Conservation (phyloP, 2,888 invertebrate genomes). For the Bellardia bayeri region DNA sequence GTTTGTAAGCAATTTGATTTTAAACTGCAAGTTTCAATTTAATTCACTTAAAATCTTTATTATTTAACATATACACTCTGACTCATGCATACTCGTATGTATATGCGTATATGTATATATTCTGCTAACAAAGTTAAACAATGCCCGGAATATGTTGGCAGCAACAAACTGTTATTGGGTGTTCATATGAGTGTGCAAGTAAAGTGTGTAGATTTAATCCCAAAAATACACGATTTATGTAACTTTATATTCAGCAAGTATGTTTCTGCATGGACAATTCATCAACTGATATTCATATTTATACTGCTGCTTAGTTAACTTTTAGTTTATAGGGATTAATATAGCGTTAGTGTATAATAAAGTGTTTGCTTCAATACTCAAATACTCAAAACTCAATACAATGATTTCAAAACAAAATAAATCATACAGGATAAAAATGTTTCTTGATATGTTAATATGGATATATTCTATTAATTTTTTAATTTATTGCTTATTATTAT, state of each 20-base stretch:
- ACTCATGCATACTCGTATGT: neutral
- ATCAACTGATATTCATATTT: neutral
- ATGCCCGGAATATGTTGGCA: constrained; percentile 10
- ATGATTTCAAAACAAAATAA: no score
- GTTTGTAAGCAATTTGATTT: constrained; percentile 59
- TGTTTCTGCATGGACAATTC: neutral
- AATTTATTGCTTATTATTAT: no score
- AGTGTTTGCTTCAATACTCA: no score
- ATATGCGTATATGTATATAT: no score
- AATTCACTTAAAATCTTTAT: constrained; percentile 65
- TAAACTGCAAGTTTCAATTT: constrained; percentile 55
- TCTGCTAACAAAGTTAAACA: neutral
- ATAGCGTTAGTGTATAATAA: no score
- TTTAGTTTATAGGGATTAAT: no score
- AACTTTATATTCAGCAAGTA: neutral
- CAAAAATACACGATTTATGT: constrained; percentile 6
- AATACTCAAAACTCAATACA: no score
- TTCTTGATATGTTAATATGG: no score
- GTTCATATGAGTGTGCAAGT: neutral
- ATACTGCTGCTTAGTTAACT: neutral
- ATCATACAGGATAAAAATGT: no score
- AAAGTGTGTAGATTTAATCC: neutral
- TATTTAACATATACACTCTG: constrained; percentile 42
- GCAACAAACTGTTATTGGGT: neutral
- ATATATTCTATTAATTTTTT: no score